Evolutionary conservation across 2,797 vertebrate genomes (phyloP).

Genomic region (Myiotriccus ornatus): DNA sequence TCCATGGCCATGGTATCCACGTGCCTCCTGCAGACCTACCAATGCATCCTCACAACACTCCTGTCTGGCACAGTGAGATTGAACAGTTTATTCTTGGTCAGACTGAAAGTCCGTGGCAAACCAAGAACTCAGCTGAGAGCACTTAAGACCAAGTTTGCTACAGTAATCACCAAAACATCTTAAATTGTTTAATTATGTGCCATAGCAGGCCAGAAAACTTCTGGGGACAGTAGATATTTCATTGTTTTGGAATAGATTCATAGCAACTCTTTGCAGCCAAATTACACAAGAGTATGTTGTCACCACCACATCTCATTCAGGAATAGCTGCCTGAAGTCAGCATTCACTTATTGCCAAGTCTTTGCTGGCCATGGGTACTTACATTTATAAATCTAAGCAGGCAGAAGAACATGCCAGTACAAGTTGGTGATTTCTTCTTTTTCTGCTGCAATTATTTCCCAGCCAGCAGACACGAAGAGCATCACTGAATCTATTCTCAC

Average conservation of each 20-base stretch:
- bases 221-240: neutral
- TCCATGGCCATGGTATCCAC: neutral
- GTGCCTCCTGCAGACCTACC: neutral
- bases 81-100: neutral
- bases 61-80: neutral
- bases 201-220: neutral
- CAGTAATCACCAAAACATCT: neutral
- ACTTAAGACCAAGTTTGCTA: neutral
- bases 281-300: neutral
- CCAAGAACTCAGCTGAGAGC: neutral
- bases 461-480: constrained; percentile 35
- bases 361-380: neutral
- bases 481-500: constrained; percentile 46
- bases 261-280: neutral
- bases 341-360: neutral
- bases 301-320: neutral
- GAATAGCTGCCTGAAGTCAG: neutral
- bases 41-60: neutral
- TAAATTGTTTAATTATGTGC: neutral
- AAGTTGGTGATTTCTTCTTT: constrained; percentile 48
- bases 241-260: neutral
- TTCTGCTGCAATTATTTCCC: constrained; percentile 3
- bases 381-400: neutral
- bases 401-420: constrained; percentile 27
- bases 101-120: neutral